A percentile compares a stretch with the other conserved stretches of the same genome.
Evolutionary conservation across 2,888 invertebrate genomes (phyloP).

Genomic region (Ophraella communa): DNA sequence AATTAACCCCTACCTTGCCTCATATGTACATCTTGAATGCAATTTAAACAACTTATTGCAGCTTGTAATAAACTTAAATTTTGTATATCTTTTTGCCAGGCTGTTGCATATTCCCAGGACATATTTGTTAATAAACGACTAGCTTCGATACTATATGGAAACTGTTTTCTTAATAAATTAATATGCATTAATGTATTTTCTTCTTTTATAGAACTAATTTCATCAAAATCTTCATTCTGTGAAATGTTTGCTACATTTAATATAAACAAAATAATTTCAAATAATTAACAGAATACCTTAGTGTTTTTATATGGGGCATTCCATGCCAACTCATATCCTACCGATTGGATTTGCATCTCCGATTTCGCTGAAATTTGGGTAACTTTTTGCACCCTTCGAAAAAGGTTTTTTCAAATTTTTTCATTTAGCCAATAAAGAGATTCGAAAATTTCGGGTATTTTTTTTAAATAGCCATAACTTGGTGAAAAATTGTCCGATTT

Average conservation of each 20-base stretch:
- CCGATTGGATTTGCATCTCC: too few species aligned
- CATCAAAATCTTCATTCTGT: neutral
- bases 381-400: too few species aligned
- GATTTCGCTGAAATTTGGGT: too few species aligned
- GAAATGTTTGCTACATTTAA: neutral
- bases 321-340: too few species aligned
- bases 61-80: slow-evolving; percentile 71
- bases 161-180: slow-evolving; percentile 73
- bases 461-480: too few species aligned
- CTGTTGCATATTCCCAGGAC: slow-evolving; percentile 89
- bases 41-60: slow-evolving; percentile 72
- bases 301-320: too few species aligned
- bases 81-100: slow-evolving; percentile 82
- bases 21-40: slow-evolving; percentile 71
- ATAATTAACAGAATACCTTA: neutral
- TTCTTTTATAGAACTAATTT: slow-evolving; percentile 3
- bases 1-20: slow-evolving; percentile 68
- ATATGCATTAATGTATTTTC: slow-evolving; percentile 68
- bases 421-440: too few species aligned
- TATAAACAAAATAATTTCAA: neutral
- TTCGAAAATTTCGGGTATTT: too few species aligned
- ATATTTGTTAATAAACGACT: slow-evolving; percentile 84
- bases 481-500: too few species aligned
- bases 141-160: slow-evolving; percentile 84
- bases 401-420: too few species aligned